Conservation (phyloP, 2,113 vertebrate genomes). For the Herpetotheres cachinnans region DNA sequence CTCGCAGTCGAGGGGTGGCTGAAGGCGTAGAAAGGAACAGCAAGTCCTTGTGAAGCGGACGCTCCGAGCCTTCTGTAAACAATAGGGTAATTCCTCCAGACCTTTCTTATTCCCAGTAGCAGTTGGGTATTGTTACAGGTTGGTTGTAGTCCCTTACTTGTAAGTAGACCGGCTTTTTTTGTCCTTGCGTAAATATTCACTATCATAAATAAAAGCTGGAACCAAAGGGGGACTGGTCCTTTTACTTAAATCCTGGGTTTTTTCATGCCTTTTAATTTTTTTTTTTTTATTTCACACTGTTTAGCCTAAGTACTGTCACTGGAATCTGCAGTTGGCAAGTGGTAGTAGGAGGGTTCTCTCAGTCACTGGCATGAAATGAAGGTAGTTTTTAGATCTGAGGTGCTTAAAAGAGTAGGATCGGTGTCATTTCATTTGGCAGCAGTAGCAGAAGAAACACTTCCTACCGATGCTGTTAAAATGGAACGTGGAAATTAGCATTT, state of each 20-base stretch:
- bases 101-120: neutral
- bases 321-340: neutral
- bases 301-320: neutral
- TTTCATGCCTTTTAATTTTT: neutral
- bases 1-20: neutral
- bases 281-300: too few species aligned
- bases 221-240: neutral
- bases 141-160: neutral
- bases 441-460: neutral
- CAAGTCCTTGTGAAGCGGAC: neutral
- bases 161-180: neutral
- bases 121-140: neutral
- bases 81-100: neutral
- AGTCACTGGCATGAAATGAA: neutral
- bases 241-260: neutral
- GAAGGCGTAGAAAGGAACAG: neutral
- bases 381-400: neutral
- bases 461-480: neutral
- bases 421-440: neutral
- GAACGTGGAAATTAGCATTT: neutral
- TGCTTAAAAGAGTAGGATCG: neutral
- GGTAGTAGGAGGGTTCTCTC: neutral
- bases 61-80: neutral
- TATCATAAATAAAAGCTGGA: neutral
- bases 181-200: neutral